Evolutionary conservation across 37 sponge, comb jelly and placozoan genomes (phyloP), one percentile per base, ranked within the genome.

Genomic region (Geodia barretti): DNA sequence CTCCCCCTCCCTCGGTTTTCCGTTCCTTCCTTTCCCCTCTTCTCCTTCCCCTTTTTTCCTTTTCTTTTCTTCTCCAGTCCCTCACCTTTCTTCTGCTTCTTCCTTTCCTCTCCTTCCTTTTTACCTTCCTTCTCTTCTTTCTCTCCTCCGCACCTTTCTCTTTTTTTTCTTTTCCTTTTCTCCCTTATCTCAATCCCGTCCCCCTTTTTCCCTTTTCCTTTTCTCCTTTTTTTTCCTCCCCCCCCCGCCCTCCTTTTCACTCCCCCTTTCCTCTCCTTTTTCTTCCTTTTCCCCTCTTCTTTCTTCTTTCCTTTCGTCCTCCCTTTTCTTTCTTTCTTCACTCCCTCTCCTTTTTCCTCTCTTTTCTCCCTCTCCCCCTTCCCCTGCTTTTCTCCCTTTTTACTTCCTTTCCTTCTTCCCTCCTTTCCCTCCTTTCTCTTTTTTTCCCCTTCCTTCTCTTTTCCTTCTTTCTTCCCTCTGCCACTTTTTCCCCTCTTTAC

Each of bases 241-340:
- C 33, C 42, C 33, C 28, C 59, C 35, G 21, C 59, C 38, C 70
- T 66, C 4, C 68, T 5, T 33, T 5, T 34, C 33, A 21, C 4
- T 34, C 33, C 33, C 34, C 33, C 68, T 30, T 29, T 34, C 68
- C 4, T 5, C 68, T 34, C 4, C 4, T 34, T 34, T 30, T 5
- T 34, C 4, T 33, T 30, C 68, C 33, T 33, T 30, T 34, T 33
- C 37, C 54, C 29, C 21, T 24, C 32, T 8, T 42, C 41, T 23
- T 60, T 60, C 67, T 31, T 41, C 23, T 17, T 29, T 64, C 38
- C 38, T 43, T 60, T 21, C 14, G 1, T 64, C 30, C 39, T 14
- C 41, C 59, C 11, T 72, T 43, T 31, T 25, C 70, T 17, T 71
- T 85, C 39, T 83, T 86, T n/a, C 91, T 82, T 34, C 47, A 39